Conservation (phyloP, 2,797 vertebrate genomes). For the Rhadinocentrus ornatus region DNA sequence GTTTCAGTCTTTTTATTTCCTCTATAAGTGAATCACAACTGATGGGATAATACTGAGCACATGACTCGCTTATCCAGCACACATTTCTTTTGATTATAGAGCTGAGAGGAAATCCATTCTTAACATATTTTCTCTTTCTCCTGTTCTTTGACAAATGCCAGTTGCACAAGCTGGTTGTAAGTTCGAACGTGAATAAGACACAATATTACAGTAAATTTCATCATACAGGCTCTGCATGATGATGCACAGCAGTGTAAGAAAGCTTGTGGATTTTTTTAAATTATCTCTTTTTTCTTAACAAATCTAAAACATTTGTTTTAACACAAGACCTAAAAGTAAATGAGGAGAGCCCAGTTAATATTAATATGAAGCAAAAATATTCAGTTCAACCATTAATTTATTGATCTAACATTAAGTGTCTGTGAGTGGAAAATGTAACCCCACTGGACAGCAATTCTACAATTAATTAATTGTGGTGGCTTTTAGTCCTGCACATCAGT, state of each 20-base stretch:
- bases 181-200: background rate
- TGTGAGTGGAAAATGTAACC: background rate
- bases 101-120: constrained; percentile 34
- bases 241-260: background rate
- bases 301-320: background rate
- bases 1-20: constrained; percentile 63
- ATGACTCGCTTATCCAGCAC: constrained; percentile 58
- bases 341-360: background rate
- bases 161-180: background rate
- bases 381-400: background rate
- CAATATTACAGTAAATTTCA: background rate
- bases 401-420: background rate
- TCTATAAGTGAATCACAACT: constrained; percentile 56
- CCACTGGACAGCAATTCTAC: background rate
- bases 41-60: constrained; percentile 63
- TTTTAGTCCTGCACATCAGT: background rate
- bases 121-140: constrained; percentile 34
- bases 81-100: constrained; percentile 34
- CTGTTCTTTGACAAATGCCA: constrained; percentile 9
- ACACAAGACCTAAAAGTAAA: background rate
- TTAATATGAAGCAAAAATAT: background rate
- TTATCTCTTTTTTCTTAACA: background rate
- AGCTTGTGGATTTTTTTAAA: no score
- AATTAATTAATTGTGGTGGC: background rate
- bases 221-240: background rate